Conservation (phyloP, 2,797 vertebrate genomes). For the Tarsius wallacei region DNA sequence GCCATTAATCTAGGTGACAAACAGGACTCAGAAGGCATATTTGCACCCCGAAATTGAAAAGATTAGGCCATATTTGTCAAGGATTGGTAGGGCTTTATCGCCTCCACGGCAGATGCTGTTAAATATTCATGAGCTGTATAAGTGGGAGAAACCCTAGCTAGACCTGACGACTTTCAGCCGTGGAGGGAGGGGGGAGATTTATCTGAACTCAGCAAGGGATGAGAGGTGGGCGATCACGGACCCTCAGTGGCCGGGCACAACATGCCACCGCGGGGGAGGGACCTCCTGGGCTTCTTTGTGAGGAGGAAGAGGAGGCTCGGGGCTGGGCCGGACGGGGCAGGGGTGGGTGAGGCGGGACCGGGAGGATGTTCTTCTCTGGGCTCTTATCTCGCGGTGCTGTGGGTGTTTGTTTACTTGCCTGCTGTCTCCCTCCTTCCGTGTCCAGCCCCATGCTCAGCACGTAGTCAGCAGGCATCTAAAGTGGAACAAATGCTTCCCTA, state of each 20-base stretch:
- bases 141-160: conserved; percentile 93
- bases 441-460: accelerated
- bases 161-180: conserved; percentile 92
- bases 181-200: conserved; percentile 86
- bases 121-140: conserved; percentile 98
- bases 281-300: conserved; percentile 33
- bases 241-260: neutral
- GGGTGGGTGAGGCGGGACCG: neutral
- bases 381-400: neutral
- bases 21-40: conserved; percentile 99
- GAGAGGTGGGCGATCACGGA: neutral
- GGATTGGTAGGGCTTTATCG: conserved; percentile 97
- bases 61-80: conserved; percentile 99
- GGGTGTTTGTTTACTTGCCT: neutral
- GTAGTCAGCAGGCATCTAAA: neutral
- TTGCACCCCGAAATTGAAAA: conserved; percentile 99
- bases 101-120: conserved; percentile 98
- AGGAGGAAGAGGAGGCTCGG: neutral
- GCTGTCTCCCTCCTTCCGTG: neutral
- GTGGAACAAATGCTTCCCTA: accelerated
- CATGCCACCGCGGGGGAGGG: accelerated
- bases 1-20: conserved; percentile 99
- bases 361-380: neutral
- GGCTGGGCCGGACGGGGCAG: neutral
- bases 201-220: conserved; percentile 78